phyloP scores from a whole-genome alignment of 2,797 vertebrate genomes.

The Gobionotothen gibberifrons region DNA sequence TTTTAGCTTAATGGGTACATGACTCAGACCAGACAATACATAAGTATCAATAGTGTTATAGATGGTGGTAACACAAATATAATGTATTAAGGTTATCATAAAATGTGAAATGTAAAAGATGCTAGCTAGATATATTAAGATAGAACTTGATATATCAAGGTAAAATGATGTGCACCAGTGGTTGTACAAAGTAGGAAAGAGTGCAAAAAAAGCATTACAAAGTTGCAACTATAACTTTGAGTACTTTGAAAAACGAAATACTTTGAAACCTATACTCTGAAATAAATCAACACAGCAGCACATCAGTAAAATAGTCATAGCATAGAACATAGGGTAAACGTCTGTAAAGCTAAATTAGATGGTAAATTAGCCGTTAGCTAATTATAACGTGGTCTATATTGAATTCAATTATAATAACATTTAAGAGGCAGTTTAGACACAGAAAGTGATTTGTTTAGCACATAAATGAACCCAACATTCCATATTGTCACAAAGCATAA shows the following conservation, averaged over 20 bases:
- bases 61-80: not conserved
- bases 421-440: not conserved
- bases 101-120: not conserved
- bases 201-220: not conserved
- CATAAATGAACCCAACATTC: not conserved
- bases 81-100: not conserved
- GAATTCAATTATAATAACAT: no score
- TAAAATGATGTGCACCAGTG: not conserved
- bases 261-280: not conserved
- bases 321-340: not conserved
- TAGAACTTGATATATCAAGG: not conserved
- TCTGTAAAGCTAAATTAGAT: no score
- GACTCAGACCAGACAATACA: not conserved
- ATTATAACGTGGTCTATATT: not conserved
- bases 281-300: not conserved
- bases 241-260: not conserved
- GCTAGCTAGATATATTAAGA: not conserved
- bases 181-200: not conserved
- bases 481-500: not conserved
- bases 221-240: no score
- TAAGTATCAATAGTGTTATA: not conserved
- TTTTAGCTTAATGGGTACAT: not conserved
- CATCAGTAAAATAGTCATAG: constrained; percentile 36
- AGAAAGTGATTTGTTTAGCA: not conserved
- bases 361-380: not conserved